These are phyloP conservation scores for Syngnathus floridae DNA, from an alignment of 2,113 vertebrate species.

Conservation along the genomic window DNA sequence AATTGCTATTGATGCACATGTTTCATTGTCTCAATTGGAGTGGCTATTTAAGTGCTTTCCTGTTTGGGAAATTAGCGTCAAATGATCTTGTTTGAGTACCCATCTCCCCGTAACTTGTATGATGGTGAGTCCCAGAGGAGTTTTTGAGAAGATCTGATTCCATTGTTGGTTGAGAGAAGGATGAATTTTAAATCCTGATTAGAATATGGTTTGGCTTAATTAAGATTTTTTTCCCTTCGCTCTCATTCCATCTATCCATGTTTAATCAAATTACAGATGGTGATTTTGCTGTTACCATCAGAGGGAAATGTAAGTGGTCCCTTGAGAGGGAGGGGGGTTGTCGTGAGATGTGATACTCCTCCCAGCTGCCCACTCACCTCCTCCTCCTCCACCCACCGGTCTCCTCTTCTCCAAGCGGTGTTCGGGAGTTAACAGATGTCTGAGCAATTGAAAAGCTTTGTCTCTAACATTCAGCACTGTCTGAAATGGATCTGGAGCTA, in stretches of 20 bases:
- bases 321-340: conserved; percentile 9
- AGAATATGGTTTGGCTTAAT: conserved; percentile 72
- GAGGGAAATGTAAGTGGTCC: conserved; percentile 60
- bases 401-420: conserved; percentile 35
- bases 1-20: conserved; percentile 40
- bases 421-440: conserved; percentile 48
- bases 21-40: conserved; percentile 50
- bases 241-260: conserved; percentile 46
- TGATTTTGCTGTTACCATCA: conserved; percentile 61
- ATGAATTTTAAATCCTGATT: conserved; percentile 58
- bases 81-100: conserved; percentile 63
- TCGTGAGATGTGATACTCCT: conserved; percentile 20
- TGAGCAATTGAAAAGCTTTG: conserved; percentile 35
- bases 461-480: conserved; percentile 13
- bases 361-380: conserved; percentile 21
- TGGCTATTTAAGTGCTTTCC: conserved; percentile 61
- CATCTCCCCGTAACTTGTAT: conserved; percentile 40
- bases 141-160: conserved; percentile 18
- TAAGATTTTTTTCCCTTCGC: conserved; percentile 41
- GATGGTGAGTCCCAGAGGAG: conserved; percentile 47
- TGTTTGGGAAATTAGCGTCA: conserved; percentile 65
- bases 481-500: neutral
- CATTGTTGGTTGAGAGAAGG: conserved; percentile 33
- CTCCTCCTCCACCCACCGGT: conserved; percentile 27
- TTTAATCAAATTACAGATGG: conserved; percentile 69